phyloP scores from a whole-genome alignment of 2,888 invertebrate species.

The Hirtodrosophila cameraria region DNA sequence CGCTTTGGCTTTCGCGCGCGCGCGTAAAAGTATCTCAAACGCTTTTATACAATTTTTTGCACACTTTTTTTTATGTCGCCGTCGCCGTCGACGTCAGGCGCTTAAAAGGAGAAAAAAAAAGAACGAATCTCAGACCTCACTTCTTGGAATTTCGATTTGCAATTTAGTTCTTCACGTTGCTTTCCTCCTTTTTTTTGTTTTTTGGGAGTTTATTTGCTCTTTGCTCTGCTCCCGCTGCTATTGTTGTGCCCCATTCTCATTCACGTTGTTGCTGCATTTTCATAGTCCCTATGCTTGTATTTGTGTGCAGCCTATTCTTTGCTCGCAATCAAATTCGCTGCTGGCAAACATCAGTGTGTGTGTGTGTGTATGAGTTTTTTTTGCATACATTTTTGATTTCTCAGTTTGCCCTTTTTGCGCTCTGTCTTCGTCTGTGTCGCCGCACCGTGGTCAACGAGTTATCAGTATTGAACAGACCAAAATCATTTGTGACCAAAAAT shows the following conservation, averaged over 20 bases:
- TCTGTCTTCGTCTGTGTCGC: slow-evolving; percentile 42
- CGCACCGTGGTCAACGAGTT: slow-evolving; percentile 54
- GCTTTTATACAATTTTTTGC: slow-evolving; percentile 55
- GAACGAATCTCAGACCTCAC: slow-evolving; percentile 59
- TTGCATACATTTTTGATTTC: slow-evolving; percentile 67
- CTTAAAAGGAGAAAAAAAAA: slow-evolving; percentile 45
- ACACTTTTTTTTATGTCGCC: slow-evolving; percentile 47
- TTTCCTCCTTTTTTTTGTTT: slow-evolving; percentile 37
- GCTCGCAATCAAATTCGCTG: slow-evolving; percentile 65
- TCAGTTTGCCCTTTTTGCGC: slow-evolving; percentile 62
- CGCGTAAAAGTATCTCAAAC: slow-evolving; percentile 75
- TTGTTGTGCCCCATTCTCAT: slow-evolving; percentile 71
- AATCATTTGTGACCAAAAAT: neutral
- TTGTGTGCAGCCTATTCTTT: slow-evolving; percentile 68
- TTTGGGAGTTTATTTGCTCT: slow-evolving; percentile 44
- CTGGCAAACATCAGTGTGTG: slow-evolving; percentile 20
- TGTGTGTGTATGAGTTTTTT: slow-evolving; percentile 35
- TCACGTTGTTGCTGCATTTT: slow-evolving; percentile 75
- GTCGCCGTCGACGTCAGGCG: slow-evolving; percentile 52
- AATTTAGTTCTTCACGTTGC: slow-evolving; percentile 72
- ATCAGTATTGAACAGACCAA: neutral
- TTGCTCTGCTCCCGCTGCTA: slow-evolving; percentile 53
- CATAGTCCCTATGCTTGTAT: slow-evolving; percentile 36
- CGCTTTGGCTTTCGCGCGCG: slow-evolving; percentile 61
- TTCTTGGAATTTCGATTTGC: slow-evolving; percentile 80